Percentiles rank a stretch among this genome's conserved stretches.
Conservation (phyloP, 2,797 vertebrate genomes). For the Lutjanus campechanus region DNA sequence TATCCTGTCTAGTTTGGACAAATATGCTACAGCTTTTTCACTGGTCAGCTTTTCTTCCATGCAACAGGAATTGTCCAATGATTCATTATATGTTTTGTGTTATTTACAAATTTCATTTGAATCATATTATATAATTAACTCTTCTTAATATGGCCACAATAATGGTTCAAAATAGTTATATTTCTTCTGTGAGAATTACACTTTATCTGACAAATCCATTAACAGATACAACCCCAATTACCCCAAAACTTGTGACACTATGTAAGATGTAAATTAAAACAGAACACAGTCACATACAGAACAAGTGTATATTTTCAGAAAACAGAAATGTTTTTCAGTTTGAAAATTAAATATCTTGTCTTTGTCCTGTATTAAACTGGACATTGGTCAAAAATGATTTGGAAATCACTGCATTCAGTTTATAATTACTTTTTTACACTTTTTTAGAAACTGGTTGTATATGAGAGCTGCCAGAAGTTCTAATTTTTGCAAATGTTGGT, state of each 20-base stretch:
- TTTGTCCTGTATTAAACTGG: too few species aligned
- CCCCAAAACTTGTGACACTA: too few species aligned
- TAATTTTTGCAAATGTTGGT: not conserved
- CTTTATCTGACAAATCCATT: not conserved
- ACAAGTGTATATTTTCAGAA: too few species aligned
- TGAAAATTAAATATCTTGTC: too few species aligned
- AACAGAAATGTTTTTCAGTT: too few species aligned
- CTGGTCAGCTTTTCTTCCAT: constrained; percentile 2
- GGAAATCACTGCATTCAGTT: too few species aligned
- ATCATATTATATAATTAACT: not conserved
- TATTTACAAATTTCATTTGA: not conserved
- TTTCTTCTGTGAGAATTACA: not conserved
- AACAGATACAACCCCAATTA: too few species aligned
- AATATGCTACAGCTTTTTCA: not conserved
- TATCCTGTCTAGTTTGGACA: not conserved
- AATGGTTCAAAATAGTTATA: not conserved
- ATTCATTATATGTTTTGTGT: not conserved
- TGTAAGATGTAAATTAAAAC: too few species aligned
- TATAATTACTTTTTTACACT: too few species aligned
- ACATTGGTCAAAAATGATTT: too few species aligned
- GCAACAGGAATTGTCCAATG: not conserved
- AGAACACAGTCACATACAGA: too few species aligned
- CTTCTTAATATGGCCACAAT: not conserved
- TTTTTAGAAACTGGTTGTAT: too few species aligned
- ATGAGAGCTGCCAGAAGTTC: not conserved